Conservation (phyloP, 2,113 vertebrate genomes). For the Ameiurus melas region DNA sequence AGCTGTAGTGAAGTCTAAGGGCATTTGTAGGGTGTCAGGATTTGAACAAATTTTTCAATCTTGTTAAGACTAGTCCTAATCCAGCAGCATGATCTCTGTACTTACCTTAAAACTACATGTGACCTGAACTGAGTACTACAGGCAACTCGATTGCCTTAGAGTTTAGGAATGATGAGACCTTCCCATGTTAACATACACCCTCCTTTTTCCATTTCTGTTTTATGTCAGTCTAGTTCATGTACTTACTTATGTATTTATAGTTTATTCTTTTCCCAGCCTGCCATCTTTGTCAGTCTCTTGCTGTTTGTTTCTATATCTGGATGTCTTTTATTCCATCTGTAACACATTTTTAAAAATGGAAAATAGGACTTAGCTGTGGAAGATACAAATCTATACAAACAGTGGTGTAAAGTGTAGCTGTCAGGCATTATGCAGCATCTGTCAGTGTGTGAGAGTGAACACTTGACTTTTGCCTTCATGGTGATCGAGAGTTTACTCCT, state of each 20-base stretch:
- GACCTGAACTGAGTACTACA: neutral
- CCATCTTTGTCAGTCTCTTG: neutral
- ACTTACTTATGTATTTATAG: neutral
- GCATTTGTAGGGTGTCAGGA: constrained; percentile 34
- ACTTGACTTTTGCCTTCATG: constrained; percentile 31
- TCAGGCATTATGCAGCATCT: constrained; percentile 20
- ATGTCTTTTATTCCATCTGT: neutral
- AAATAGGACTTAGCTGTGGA: neutral
- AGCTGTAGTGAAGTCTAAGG: neutral
- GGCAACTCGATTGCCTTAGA: neutral
- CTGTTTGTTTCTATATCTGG: neutral
- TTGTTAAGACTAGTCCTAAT: constrained; percentile 62
- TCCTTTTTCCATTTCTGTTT: constrained; percentile 3
- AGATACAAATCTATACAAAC: neutral
- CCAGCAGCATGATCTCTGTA: constrained; percentile 6
- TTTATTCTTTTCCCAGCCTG: neutral
- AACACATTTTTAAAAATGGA: neutral
- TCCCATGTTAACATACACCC: constrained; percentile 36
- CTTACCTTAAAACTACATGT: constrained; percentile 16
- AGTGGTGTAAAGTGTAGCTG: neutral
- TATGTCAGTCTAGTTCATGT: neutral
- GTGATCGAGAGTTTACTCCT: constrained; percentile 37
- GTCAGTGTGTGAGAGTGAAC: constrained; percentile 4
- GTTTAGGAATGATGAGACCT: neutral
- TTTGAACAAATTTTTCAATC: constrained; percentile 54